Conservation (phyloP, 2,113 vertebrate genomes). For the Colaptes auratus region DNA sequence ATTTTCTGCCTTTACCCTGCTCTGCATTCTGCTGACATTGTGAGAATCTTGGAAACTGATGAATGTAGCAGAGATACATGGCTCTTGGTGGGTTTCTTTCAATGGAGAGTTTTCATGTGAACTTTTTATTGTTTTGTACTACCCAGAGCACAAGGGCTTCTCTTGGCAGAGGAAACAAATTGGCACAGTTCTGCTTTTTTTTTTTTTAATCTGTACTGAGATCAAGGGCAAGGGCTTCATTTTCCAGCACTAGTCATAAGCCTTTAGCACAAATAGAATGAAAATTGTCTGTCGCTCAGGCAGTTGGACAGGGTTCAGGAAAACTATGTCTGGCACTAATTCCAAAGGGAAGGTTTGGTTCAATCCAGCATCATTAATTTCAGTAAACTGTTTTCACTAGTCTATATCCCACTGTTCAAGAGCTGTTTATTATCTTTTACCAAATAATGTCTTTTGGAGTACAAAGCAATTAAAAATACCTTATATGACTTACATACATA, state of each 20-base stretch:
- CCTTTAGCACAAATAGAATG: conserved; percentile 79
- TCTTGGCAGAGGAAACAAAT: conserved; percentile 71
- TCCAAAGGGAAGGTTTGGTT: conserved; percentile 82
- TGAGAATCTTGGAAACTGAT: conserved; percentile 56
- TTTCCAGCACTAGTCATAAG: conserved; percentile 78
- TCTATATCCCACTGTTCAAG: conserved; percentile 72
- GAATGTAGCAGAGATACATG: background rate
- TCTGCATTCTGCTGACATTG: conserved; percentile 58
- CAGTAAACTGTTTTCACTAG: conserved; percentile 80
- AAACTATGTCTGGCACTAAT: conserved; percentile 83
- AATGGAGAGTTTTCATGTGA: conserved; percentile 75
- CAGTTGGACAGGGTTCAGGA: conserved; percentile 82
- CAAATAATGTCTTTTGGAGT: conserved; percentile 63
- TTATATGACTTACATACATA: background rate
- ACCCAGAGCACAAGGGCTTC: conserved; percentile 71
- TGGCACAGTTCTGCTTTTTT: conserved; percentile 66
- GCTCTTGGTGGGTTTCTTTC: conserved; percentile 61
- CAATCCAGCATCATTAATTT: conserved; percentile 81
- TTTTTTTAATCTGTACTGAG: conserved; percentile 73
- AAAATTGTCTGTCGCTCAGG: conserved; percentile 81
- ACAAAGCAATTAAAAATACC: conserved; percentile 22
- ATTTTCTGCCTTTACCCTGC: conserved; percentile 21
- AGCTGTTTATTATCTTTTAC: conserved; percentile 75
- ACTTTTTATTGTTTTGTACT: conserved; percentile 71
- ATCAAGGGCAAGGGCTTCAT: conserved; percentile 80